Conservation (phyloP, 2,113 vertebrate genomes). For the Dasyurus viverrinus region DNA sequence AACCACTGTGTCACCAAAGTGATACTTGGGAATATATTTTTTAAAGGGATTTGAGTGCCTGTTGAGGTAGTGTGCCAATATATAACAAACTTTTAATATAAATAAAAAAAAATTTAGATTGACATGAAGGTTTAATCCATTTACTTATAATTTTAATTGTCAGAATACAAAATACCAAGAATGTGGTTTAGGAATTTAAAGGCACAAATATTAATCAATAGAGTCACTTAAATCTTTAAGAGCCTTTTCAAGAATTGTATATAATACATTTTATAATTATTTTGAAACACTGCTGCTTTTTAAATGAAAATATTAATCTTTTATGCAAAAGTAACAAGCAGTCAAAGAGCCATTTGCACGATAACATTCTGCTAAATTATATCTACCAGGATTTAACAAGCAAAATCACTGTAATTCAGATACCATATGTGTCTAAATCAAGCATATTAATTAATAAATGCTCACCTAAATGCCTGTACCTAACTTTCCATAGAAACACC, state of each 20-base stretch:
- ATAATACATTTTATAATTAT: slow-evolving; percentile 22
- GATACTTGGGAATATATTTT: not conserved
- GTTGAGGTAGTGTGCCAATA: not conserved
- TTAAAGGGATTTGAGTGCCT: not conserved
- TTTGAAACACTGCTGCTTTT: slow-evolving; percentile 27
- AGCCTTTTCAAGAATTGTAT: slow-evolving; percentile 21
- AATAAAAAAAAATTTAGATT: not conserved
- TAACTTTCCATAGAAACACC: not conserved
- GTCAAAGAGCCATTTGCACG: not conserved
- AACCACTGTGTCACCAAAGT: no score
- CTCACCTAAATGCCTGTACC: not conserved
- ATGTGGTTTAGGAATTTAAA: slow-evolving; percentile 16
- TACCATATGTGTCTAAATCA: not conserved
- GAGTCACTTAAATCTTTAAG: slow-evolving; percentile 34
- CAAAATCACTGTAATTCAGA: not conserved
- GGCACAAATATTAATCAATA: slow-evolving; percentile 13
- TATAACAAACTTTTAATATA: not conserved
- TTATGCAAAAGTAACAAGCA: not conserved
- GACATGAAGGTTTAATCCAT: slow-evolving; percentile 37
- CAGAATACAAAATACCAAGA: slow-evolving; percentile 27
- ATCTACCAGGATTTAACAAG: not conserved
- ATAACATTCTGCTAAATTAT: not conserved
- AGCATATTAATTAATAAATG: not conserved
- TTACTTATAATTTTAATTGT: slow-evolving; percentile 64
- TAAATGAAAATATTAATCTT: slow-evolving; percentile 12